Conservation (phyloP, 2,888 invertebrate species). For the Catocala nupta region DNA sequence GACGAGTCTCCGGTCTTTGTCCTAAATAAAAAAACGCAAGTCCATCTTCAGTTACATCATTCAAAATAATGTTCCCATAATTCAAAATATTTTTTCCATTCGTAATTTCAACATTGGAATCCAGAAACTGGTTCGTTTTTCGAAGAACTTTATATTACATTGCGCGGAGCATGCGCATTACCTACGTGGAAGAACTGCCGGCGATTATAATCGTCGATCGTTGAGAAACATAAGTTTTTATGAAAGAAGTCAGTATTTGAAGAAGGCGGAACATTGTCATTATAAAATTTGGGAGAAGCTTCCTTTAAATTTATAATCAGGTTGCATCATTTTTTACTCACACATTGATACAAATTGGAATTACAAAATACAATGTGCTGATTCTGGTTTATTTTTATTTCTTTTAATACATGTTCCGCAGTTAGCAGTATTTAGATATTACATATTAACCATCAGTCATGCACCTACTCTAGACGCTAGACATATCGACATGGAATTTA, state of each 20-base stretch:
- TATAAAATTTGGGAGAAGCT: conserved; percentile 20
- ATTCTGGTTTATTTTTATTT: not conserved
- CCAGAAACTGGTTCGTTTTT: conserved; percentile 37
- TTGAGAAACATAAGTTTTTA: conserved; percentile 44
- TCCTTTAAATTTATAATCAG: conserved; percentile 16
- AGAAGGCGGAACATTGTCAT: conserved; percentile 42
- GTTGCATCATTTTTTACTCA: not conserved
- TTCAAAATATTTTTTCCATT: conserved; percentile 20
- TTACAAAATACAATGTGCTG: conserved; percentile 4
- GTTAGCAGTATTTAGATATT: too few relatives aligned
- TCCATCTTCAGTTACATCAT: conserved; percentile 1
- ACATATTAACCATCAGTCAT: too few relatives aligned
- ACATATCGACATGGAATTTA: too few relatives aligned
- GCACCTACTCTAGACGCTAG: too few relatives aligned
- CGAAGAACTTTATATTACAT: conserved; percentile 37
- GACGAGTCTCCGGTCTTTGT: not conserved
- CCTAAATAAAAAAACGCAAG: conserved; percentile 3
- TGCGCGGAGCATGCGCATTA: conserved; percentile 26
- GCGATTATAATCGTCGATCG: conserved; percentile 22
- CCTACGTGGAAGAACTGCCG: conserved; percentile 30
- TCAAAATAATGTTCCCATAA: conserved; percentile 1
- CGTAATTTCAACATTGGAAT: conserved; percentile 28
- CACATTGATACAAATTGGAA: not conserved
- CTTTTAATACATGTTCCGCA: too few relatives aligned
- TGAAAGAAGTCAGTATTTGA: conserved; percentile 31